These are phyloP conservation scores for Diarsia brunnea DNA, from an alignment of 2,888 invertebrate species.

Conservation along the genomic window DNA sequence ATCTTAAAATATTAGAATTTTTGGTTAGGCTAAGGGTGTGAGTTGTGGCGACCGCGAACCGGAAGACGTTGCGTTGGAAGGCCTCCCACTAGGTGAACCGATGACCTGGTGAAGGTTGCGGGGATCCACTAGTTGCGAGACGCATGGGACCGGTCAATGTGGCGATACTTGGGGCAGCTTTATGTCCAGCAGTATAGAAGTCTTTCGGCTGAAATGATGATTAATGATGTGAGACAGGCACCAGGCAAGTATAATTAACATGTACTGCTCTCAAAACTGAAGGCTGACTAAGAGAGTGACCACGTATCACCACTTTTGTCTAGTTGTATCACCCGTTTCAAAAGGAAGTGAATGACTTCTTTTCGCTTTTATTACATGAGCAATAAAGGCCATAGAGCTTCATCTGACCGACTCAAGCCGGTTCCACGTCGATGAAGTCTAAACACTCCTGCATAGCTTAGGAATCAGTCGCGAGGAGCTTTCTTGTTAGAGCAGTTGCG, in stretches of 20 bases:
- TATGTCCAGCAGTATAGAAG: not conserved
- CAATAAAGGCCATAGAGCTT: not conserved
- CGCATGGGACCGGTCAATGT: no score
- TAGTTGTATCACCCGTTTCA: not conserved
- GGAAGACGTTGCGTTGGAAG: no score
- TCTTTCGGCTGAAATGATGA: not conserved
- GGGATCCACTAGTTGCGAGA: no score
- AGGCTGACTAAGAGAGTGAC: not conserved
- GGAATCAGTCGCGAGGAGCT: not conserved
- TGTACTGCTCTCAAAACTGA: not conserved
- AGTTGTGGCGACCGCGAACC: no score
- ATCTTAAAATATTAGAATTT: not conserved
- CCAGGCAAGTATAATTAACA: not conserved
- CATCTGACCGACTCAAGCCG: not conserved
- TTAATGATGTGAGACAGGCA: not conserved
- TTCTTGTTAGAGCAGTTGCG: not conserved
- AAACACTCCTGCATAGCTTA: not conserved
- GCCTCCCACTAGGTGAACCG: no score
- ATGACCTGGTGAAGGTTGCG: no score
- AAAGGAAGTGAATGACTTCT: not conserved
- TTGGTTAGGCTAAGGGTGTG: no score
- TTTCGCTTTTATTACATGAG: not conserved
- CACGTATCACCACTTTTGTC: not conserved
- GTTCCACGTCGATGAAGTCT: not conserved
- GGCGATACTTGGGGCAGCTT: no score